phyloP scores from a whole-genome alignment of 2,113 vertebrate species.

The Hypomesus transpacificus region DNA sequence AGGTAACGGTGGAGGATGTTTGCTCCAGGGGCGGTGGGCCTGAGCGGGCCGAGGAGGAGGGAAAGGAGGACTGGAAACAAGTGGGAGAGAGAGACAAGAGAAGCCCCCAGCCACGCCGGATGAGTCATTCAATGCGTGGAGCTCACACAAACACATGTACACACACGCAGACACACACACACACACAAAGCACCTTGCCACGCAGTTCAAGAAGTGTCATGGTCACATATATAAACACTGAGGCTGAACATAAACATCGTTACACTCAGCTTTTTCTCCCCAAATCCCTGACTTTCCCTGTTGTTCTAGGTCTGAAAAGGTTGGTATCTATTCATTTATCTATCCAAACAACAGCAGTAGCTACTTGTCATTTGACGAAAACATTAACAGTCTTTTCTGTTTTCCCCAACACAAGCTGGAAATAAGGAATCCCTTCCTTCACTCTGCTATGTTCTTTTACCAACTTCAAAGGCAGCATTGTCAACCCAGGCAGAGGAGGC shows the following conservation, averaged over 20 bases:
- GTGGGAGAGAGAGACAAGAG: slow-evolving; percentile 5
- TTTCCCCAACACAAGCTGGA: too few relatives aligned
- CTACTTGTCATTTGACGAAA: too few relatives aligned
- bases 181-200: slow-evolving; percentile 6
- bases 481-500: too few relatives aligned
- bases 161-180: too few relatives aligned
- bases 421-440: too few relatives aligned
- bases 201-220: slow-evolving; percentile 23
- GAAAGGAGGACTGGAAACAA: slow-evolving; percentile 5
- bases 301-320: slow-evolving; percentile 54
- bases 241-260: slow-evolving; percentile 37
- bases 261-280: slow-evolving; percentile 28
- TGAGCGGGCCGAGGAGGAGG: slow-evolving; percentile 18
- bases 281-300: neutral
- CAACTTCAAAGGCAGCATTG: too few relatives aligned
- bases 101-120: slow-evolving; percentile 40
- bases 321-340: too few relatives aligned
- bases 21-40: slow-evolving; percentile 6
- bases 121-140: slow-evolving; percentile 52
- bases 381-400: too few relatives aligned
- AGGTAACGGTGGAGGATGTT: slow-evolving; percentile 34
- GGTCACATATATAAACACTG: slow-evolving; percentile 10
- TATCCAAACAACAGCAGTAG: too few relatives aligned
- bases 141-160: slow-evolving; percentile 11
- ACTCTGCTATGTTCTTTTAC: too few relatives aligned